A percentile compares a stretch with the other conserved stretches of the same genome.
Conservation (phyloP, 2,113 vertebrate genomes). For the Neodon shergylaensis region DNA sequence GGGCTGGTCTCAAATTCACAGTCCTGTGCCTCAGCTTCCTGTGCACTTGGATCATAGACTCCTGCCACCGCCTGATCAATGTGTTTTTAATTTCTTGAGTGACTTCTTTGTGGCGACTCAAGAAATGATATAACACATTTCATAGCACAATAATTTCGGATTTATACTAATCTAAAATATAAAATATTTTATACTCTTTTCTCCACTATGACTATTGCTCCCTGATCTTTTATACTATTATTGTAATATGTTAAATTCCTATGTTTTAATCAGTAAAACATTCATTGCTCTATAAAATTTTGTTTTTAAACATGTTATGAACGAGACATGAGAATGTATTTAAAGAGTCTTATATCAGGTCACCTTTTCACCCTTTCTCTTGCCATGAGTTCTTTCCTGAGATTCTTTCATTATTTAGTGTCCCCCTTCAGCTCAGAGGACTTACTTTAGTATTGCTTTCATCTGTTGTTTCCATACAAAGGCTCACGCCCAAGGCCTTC, state of each 20-base stretch:
- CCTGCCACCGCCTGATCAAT: neutral
- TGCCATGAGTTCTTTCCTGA: neutral
- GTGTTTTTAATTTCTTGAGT: neutral
- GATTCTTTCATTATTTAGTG: neutral
- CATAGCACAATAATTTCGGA: neutral
- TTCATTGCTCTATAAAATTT: neutral
- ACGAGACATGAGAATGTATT: neutral
- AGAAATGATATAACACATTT: conserved; percentile 23
- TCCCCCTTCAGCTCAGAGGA: neutral
- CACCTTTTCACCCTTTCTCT: neutral
- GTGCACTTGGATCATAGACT: neutral
- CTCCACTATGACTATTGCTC: neutral
- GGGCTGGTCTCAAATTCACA: neutral
- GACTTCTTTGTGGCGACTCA: neutral
- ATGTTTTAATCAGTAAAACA: neutral
- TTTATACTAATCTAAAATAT: conserved; percentile 26
- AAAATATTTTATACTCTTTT: neutral
- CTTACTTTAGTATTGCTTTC: neutral
- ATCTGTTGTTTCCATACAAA: neutral
- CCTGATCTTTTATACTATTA: neutral
- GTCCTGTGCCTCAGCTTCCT: neutral
- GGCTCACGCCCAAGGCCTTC: neutral
- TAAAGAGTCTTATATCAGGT: neutral
- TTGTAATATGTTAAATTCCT: neutral
- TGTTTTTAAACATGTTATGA: conserved; percentile 10